Evolutionary conservation across 1,140 invertebrate genomes (phyloP), one percentile per base, ranked within the genome.

Genomic region (Pentalonia nigronervosa): DNA sequence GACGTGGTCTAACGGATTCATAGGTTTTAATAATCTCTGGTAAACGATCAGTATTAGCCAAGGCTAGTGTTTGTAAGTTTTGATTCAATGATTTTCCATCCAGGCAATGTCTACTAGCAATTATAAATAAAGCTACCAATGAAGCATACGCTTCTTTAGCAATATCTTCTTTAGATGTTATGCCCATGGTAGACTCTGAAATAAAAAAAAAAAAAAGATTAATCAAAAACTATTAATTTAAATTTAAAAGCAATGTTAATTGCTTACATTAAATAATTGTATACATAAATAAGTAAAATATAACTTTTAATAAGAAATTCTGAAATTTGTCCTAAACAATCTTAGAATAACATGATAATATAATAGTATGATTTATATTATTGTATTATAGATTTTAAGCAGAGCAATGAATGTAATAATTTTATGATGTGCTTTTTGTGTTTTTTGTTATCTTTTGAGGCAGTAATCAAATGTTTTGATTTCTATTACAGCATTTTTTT

Each of bases 91-190:
- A 67, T 7, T 11, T 14, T 34, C 90, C 67, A 50, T 94, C 93
- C 25, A 94, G 67, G 45, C 83, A 47, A 67, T 94, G 36, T 91
- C 67, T 21, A 45, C 50, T 60, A 45, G 90, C 91, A 14, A 91
- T 91, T 50, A 53, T 94, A 9, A 60, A 87, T 2, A 94, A 6
- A 45, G 90, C 36, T 14, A 94, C 86, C 11, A 94, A 91, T 87
- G 89, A 94, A 87, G 90, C 90, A 50, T 86, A 91, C 0, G 91
- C 93, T 88, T 94, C 93, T 94, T 94, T 94, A 34, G 67, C 91
- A 67, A 94, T 91, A 67, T 94, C 93, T 88, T 91, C 56, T 92
- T 92, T 94, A 47, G 93, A 91, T 8, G 90, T 94, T 25, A 94
- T 45, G 11, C 41, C 88, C 34, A 91, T n/a, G 7, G 67, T 84